Conservation (phyloP, 2,888 invertebrate species). For the Sesia apiformis region DNA sequence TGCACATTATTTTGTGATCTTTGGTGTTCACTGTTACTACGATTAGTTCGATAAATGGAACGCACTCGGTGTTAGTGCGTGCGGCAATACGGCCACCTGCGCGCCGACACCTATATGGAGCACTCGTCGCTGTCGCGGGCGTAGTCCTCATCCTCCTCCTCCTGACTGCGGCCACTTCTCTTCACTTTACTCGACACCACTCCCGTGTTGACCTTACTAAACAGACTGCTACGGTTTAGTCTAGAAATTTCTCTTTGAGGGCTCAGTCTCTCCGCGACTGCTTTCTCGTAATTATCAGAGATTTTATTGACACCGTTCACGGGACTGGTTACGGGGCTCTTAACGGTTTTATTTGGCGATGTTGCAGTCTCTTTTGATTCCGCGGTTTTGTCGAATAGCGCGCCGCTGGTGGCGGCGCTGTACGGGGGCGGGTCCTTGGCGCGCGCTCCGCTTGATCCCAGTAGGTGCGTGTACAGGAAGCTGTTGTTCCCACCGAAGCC, state of each 20-base stretch:
- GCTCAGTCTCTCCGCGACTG: constrained; percentile 57
- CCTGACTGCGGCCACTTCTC: constrained; percentile 31
- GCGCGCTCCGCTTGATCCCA: constrained; percentile 42
- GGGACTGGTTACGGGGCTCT: constrained; percentile 48
- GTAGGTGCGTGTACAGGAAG: constrained; percentile 59
- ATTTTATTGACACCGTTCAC: constrained; percentile 64
- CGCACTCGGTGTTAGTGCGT: constrained; percentile 14
- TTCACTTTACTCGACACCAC: constrained; percentile 52
- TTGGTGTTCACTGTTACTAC: constrained; percentile 48
- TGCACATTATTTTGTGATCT: constrained; percentile 27
- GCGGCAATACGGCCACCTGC: constrained; percentile 20
- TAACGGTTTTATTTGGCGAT: constrained; percentile 36
- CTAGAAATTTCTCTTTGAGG: constrained; percentile 49
- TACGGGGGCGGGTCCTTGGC: constrained; percentile 60
- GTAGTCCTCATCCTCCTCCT: constrained; percentile 68
- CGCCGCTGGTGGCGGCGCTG: constrained; percentile 24
- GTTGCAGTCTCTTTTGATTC: constrained; percentile 22
- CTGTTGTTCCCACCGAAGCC: constrained; percentile 56
- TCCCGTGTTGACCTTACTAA: constrained; percentile 63
- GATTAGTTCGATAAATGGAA: constrained; percentile 9
- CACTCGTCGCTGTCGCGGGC: constrained; percentile 77
- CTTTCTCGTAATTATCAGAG: constrained; percentile 65
- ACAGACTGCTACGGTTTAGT: constrained; percentile 50
- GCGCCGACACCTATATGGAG: constrained; percentile 65
- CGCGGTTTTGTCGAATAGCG: constrained; percentile 33